A percentile compares a stretch with the other conserved stretches of the same genome.
These are phyloP conservation scores for Megaustenia siamemsis DNA, from an alignment of 2,888 invertebrate species.

Conservation along the genomic window DNA sequence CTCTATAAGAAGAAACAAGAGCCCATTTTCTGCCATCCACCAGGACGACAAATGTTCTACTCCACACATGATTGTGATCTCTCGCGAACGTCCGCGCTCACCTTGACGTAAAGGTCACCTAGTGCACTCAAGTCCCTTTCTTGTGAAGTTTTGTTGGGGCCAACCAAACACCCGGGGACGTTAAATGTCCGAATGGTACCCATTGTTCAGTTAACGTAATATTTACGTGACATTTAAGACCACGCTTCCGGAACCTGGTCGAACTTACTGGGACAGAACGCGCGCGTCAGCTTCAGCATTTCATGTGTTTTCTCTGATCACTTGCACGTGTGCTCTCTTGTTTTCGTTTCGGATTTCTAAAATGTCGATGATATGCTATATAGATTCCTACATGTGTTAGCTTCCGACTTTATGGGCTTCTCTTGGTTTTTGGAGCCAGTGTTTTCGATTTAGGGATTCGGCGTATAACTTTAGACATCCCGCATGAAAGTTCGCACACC, in stretches of 20 bases:
- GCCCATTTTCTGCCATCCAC: background rate
- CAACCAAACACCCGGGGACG: constrained; percentile 32
- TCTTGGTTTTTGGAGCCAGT: background rate
- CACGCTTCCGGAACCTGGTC: constrained; percentile 29
- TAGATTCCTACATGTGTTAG: constrained; percentile 36
- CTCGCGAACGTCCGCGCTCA: constrained; percentile 5
- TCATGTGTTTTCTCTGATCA: constrained; percentile 28
- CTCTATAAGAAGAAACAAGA: background rate
- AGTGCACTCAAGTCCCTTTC: constrained; percentile 1
- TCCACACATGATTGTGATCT: background rate
- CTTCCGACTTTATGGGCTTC: background rate
- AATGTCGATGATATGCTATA: constrained; percentile 40
- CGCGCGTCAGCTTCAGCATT: constrained; percentile 24
- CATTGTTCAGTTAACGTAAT: constrained; percentile 45
- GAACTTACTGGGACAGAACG: background rate
- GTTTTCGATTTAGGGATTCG: background rate
- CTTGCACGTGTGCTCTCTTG: constrained; percentile 38
- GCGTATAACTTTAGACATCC: background rate
- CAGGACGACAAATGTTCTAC: background rate
- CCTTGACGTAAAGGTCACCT: constrained; percentile 27
- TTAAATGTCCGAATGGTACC: constrained; percentile 37
- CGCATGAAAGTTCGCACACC: background rate
- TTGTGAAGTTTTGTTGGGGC: background rate
- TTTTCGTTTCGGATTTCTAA: constrained; percentile 31
- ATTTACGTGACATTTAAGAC: constrained; percentile 37